Base-by-base conservation (phyloP, 1,140 invertebrate species). In the Zeugodacus cucurbitae region DNA sequence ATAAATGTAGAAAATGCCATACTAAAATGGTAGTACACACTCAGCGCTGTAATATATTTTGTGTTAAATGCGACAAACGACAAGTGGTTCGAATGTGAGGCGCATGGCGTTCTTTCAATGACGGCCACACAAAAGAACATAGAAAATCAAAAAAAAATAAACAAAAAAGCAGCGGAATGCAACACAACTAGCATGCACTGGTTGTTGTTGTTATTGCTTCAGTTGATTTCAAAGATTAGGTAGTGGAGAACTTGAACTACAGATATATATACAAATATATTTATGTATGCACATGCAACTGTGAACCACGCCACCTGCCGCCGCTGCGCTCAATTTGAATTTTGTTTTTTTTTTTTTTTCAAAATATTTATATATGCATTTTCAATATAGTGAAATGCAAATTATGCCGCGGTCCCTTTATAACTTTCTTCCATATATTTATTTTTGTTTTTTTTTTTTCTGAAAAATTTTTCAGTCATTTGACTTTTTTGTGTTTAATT, bases 211-310 rank as follows among this genome's bases (percentile, higher is more conserved):
- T 29, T 82, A n/a, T n/a, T n/a, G n/a, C n/a, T n/a, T n/a, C n/a
- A n/a, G 74, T 82, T 82, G 74, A 82, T 82, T 82, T 54, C 74
- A 82, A 82, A 82, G 41, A 82, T 82, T 82, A 48, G 34, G 37
- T 41, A n/a, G 44, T 44, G 8, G 14, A 41, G 41, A 41, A 41
- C 6, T 8, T 44, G 7, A 8, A 37, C 41, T 78, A 78, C 22
- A 78, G 7, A 78, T 44, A 78, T 20, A 29, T 48, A 22, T 48
- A 32, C 3, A 44, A 26, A 26, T 11, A 48, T 5, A 22, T 1
- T 29, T 29, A 17, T 37, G 0, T n/a, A 64, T 64, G 7, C 17
- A 82, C 22, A 54, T 48, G 3, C 48, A 82, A 82, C 74, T 82
- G 74, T 82, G 44, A 48, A 82, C 26, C 44, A 48, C 11, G n/a